Evolutionary conservation across 2,797 vertebrate species (phyloP).

Genomic region (Pseudochaenichthys georgianus): DNA sequence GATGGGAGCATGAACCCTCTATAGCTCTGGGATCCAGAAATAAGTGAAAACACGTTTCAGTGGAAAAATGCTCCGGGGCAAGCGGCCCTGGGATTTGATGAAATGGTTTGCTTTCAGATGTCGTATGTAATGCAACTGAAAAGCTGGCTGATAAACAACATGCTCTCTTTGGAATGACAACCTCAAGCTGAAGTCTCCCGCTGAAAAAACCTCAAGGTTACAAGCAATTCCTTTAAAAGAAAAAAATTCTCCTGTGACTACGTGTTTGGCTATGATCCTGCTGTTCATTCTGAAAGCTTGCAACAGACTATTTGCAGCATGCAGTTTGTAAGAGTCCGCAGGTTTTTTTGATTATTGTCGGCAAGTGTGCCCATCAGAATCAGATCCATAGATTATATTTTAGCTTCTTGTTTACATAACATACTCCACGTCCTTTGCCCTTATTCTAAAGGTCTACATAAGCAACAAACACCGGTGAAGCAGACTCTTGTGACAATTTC

Average conservation of each 20-base stretch:
- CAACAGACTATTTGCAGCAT: slow-evolving; percentile 48
- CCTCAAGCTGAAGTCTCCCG: slow-evolving; percentile 35
- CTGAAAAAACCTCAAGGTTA: slow-evolving; percentile 35
- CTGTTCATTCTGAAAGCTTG: slow-evolving; percentile 43
- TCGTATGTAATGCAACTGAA: slow-evolving; percentile 55
- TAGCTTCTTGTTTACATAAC: slow-evolving; percentile 68
- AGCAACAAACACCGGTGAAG: slow-evolving; percentile 27
- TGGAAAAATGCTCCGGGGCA: slow-evolving; percentile 68
- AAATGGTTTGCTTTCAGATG: slow-evolving; percentile 63
- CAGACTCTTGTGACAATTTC: slow-evolving; percentile 41
- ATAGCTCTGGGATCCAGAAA: slow-evolving; percentile 56
- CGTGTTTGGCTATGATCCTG: slow-evolving; percentile 41
- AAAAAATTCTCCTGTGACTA: slow-evolving; percentile 41
- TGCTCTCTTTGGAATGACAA: slow-evolving; percentile 32
- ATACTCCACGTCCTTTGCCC: slow-evolving; percentile 15
- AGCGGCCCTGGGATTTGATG: slow-evolving; percentile 58
- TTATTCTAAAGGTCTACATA: slow-evolving; percentile 19
- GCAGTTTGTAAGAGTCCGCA: slow-evolving; percentile 46
- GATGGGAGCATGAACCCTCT: slow-evolving; percentile 46
- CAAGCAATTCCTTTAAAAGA: background rate
- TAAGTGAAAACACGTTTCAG: slow-evolving; percentile 75
- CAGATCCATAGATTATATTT: slow-evolving; percentile 28
- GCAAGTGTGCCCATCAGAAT: slow-evolving; percentile 31
- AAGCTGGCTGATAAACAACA: slow-evolving; percentile 61
- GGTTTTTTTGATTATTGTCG: slow-evolving; percentile 6